Evolutionary conservation across 1,140 invertebrate genomes (phyloP), one percentile per base, ranked within the genome.

Genomic region (Babylonia areolata): DNA sequence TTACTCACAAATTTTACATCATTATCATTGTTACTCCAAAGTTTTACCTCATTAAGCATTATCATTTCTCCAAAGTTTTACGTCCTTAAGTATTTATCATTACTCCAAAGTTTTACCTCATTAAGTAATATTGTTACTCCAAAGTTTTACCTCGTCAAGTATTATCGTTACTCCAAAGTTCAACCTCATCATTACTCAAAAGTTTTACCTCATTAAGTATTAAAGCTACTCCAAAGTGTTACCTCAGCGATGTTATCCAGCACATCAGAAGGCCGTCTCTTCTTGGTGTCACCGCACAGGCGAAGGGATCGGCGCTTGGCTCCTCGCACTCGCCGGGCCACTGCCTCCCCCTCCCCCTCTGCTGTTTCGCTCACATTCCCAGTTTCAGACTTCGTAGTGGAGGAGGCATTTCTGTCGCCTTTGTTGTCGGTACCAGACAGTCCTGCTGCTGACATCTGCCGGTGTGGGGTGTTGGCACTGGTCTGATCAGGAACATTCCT

Each of bases 261-360:
- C 28, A 80, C 1, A n/a, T 80, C 78, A 3, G 31, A 35, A 54
- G 23, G 6, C 23, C 42, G 40, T 20, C 46, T 33, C n/a, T 54
- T 80, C 46, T 80, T 80, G 2, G 0, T 17, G 28, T 20, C 35
- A 3, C 23, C 23, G 12, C 78, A 28, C 42, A 80, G 40, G 35
- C 78, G 51, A 37, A 80, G 78, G 12, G 78, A 80, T 11, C 78
- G 78, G 6, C 78, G 78, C 78, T 80, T 80, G 78, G 78, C 40
- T 9, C 78, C 78, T 33, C 42, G 23, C 42, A 80, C 78, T 6
- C 78, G 78, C 23, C 78, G 23, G 31, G 51, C 42, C 40, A 80
- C 23, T 35, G 51, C 54, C 78, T 35, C 42, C 46, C 54, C 42
- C 15, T 20, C 37, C 35, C 23, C 75, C 17, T 77, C 75, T 20